Percentiles rank a stretch among this genome's conserved stretches.
Conservation (phyloP, 2,113 vertebrate species). For the Callocephalon fimbriatum region DNA sequence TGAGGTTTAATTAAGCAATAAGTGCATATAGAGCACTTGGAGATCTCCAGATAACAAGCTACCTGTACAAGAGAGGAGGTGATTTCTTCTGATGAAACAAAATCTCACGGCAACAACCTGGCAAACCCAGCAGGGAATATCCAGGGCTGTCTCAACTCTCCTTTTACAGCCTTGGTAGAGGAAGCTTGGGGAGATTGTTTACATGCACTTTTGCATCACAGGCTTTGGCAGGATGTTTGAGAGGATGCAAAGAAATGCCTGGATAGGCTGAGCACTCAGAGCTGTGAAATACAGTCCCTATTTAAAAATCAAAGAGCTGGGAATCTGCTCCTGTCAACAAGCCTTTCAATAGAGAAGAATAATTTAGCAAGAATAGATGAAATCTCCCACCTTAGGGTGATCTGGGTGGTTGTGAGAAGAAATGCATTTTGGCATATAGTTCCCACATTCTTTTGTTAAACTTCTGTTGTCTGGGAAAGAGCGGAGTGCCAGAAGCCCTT, state of each 20-base stretch:
- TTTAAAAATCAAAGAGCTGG: constrained; percentile 7
- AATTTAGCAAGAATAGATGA: constrained; percentile 32
- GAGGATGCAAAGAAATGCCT: background rate
- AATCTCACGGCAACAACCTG: background rate
- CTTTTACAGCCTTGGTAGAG: background rate
- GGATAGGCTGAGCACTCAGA: background rate
- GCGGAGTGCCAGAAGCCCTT: constrained; percentile 71
- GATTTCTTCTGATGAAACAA: constrained; percentile 27
- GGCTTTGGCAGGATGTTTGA: background rate
- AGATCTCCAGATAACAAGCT: constrained; percentile 33
- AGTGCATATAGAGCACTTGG: background rate
- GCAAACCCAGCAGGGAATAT: background rate
- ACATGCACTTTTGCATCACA: background rate
- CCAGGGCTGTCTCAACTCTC: background rate
- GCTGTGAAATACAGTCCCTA: background rate
- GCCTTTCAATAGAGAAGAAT: background rate
- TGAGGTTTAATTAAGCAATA: constrained; percentile 41
- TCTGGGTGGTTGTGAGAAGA: constrained; percentile 18
- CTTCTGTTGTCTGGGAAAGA: constrained; percentile 69
- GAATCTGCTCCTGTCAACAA: constrained; percentile 8
- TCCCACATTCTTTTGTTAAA: constrained; percentile 66
- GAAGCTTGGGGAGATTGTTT: background rate
- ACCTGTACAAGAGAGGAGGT: background rate
- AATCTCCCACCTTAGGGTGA: constrained; percentile 42
- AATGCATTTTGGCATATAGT: constrained; percentile 48